Percentiles rank a stretch among this genome's conserved stretches.
These are phyloP conservation scores for Muscicapa striata DNA, from an alignment of 2,797 vertebrate species.

Conservation along the genomic window DNA sequence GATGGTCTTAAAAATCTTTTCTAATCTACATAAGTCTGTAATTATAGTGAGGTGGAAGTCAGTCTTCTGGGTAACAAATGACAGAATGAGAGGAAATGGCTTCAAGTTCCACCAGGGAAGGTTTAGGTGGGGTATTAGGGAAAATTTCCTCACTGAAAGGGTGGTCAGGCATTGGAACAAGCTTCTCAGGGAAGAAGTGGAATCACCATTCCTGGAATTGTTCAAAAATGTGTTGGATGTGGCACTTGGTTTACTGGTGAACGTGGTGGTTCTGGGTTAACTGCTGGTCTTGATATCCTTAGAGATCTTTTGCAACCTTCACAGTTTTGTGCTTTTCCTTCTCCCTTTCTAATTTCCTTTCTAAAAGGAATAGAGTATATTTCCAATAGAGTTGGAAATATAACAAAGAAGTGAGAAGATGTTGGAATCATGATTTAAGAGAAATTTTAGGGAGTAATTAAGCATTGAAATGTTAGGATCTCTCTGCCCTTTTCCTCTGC, in stretches of 20 bases:
- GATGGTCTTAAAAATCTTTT: not conserved
- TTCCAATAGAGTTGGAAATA: not conserved
- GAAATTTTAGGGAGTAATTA: not conserved
- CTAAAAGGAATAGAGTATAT: not conserved
- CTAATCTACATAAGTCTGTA: not conserved
- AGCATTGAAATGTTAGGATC: not conserved
- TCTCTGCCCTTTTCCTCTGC: not conserved
- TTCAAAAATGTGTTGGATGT: not conserved
- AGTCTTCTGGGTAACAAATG: not conserved
- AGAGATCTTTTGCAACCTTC: not conserved
- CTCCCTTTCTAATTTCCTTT: not conserved
- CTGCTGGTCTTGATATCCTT: fast-evolving
- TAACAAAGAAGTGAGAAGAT: not conserved
- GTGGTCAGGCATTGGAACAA: not conserved
- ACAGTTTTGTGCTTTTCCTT: not conserved
- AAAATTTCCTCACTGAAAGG: not conserved
- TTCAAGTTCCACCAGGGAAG: not conserved
- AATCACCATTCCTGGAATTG: not conserved
- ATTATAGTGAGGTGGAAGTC: not conserved
- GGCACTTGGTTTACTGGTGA: not conserved
- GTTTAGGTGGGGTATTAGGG: not conserved
- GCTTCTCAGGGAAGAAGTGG: not conserved
- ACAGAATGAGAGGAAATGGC: not conserved
- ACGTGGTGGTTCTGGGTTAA: not conserved
- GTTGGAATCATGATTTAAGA: not conserved